phyloP scores from a whole-genome alignment of 2,888 invertebrate genomes.

The Ornithoptera alexandrae region DNA sequence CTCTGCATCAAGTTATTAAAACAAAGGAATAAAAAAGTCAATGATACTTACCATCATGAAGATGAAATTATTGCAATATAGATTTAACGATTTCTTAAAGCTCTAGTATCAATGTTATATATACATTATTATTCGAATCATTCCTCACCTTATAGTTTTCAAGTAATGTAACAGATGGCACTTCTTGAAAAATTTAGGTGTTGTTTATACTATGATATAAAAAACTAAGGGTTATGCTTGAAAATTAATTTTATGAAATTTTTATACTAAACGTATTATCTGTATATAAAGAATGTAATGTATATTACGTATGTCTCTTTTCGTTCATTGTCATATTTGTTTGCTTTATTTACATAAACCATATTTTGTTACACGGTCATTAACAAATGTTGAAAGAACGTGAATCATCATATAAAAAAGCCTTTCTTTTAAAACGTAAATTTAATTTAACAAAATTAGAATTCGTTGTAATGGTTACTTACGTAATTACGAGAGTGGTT shows the following conservation, averaged over 20 bases:
- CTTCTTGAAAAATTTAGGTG: neutral
- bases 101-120: neutral
- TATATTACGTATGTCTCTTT: too few species aligned
- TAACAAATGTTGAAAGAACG: neutral
- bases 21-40: neutral
- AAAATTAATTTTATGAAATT: too few species aligned
- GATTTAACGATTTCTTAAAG: neutral
- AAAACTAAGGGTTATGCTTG: neutral
- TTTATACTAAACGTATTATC: neutral
- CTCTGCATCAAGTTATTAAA: too few species aligned
- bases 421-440: neutral
- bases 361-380: neutral
- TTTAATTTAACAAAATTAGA: neutral
- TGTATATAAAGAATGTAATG: too few species aligned
- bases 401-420: neutral
- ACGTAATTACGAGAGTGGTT: neutral
- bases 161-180: neutral
- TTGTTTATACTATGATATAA: neutral
- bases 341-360: neutral
- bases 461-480: neutral
- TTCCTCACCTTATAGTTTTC: neutral
- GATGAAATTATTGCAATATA: neutral
- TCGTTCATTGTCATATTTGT: too few species aligned
- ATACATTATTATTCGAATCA: neutral
- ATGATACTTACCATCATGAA: neutral